Evolutionary conservation across 2,113 vertebrate genomes (phyloP), one percentile per base, ranked within the genome.

Genomic region (Seriola rivoliana): DNA sequence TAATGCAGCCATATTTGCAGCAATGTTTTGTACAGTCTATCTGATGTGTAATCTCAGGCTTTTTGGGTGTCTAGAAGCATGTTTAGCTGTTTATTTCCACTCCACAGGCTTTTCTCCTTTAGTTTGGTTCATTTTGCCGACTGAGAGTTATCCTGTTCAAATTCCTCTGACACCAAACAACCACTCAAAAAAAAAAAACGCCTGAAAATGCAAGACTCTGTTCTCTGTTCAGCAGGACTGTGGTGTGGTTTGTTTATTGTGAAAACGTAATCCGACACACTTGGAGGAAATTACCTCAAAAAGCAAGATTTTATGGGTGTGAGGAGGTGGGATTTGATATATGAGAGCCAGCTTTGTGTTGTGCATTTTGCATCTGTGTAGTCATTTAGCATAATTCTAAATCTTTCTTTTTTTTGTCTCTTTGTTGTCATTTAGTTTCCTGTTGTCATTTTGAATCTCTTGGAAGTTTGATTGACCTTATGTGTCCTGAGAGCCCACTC

Each of bases 241-340:
- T 19, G 16, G 29, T 5, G 13, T 29, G 42, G 7, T 54, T 44
- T 81, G 48, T 63, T 64, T 63, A 34, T 38, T 70, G 34, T 70
- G 48, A 68, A 78, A 73, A 57, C 34, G 17, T 55, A 32, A 67
- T 55, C 23, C 21, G 50, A 73, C 36, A 16, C 57, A 44, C 42
- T 2, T 0, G 16, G 46, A 78, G 71, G 80, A 79, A 75, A 64
- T 66, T 65, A 75, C 16, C 36, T 54, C 13, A 25, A 25, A 75
- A 38, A 14, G 25, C 34, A 38, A 8, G 8, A 42, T 42, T 42
- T 42, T 11, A 10, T 42, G 40, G 40, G 40, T 2, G 40, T 42
- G 40, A 42, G 40, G 38, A 71, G 23, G 32, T 34, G 1, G 57
- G 23, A 34, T 48, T n/a, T 10, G 54, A 36, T 57, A 63, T 68